Percentiles rank a stretch among this genome's conserved stretches.
Evolutionary conservation across 2,797 vertebrate species (phyloP).

Genomic region (Ibycter americanus): DNA sequence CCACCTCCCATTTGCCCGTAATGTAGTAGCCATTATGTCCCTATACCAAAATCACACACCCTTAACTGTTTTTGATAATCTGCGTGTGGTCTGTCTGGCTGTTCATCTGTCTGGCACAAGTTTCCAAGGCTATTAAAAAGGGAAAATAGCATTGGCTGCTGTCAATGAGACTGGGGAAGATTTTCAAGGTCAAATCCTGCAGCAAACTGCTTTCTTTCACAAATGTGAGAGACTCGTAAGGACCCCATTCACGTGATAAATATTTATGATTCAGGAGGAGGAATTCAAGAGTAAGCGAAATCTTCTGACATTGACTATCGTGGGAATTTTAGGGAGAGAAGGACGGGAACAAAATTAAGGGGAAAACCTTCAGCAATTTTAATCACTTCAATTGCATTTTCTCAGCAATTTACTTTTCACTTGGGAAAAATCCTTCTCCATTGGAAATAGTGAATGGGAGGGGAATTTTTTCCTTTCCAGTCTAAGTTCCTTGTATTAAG

Average conservation of each 20-base stretch:
- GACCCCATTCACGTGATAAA: conserved; percentile 60
- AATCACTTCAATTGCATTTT: conserved; percentile 64
- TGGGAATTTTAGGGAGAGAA: conserved; percentile 37
- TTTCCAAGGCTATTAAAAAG: conserved; percentile 33
- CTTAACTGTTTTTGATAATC: conserved; percentile 43
- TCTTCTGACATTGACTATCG: conserved; percentile 53
- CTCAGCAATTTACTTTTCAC: conserved; percentile 69
- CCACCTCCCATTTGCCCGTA: not conserved
- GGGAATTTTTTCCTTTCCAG: conserved; percentile 16
- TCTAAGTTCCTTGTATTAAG: conserved; percentile 53
- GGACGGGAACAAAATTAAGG: conserved; percentile 2
- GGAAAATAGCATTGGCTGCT: conserved; percentile 50
- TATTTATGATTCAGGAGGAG: conserved; percentile 59
- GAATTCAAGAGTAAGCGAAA: conserved; percentile 29
- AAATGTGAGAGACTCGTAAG: conserved; percentile 54
- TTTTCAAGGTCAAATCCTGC: conserved; percentile 65
- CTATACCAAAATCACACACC: conserved; percentile 13
- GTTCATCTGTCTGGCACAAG: conserved; percentile 51
- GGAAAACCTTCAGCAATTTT: conserved; percentile 52
- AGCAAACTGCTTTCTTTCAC: conserved; percentile 53
- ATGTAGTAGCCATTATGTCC: not conserved
- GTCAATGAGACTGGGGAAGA: conserved; percentile 48
- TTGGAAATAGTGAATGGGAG: conserved; percentile 37
- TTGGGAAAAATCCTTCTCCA: conserved; percentile 59
- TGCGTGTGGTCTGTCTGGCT: conserved; percentile 53